Conservation (phyloP, 2,888 invertebrate species). For the Caenorhabditis becei region DNA sequence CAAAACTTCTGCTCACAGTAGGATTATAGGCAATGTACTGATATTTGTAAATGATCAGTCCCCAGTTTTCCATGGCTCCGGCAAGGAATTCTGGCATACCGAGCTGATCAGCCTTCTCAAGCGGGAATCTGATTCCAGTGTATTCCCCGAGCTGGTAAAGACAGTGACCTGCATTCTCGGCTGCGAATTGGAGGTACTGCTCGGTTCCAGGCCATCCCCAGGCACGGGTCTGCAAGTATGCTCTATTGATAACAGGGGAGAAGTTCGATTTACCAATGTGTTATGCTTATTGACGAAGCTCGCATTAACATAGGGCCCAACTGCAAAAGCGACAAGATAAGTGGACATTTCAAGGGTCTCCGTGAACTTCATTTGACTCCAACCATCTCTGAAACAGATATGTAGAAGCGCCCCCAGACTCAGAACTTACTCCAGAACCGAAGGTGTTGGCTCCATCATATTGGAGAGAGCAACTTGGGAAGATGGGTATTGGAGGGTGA, state of each 20-base stretch:
- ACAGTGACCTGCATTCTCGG: slow-evolving; percentile 71
- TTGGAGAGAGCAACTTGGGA: slow-evolving; percentile 62
- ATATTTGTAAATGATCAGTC: slow-evolving; percentile 71
- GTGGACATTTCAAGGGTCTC: no score
- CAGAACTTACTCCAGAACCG: no score
- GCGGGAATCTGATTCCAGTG: slow-evolving; percentile 89
- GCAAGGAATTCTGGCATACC: slow-evolving; percentile 67
- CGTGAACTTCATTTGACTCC: no score
- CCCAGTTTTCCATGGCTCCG: slow-evolving; percentile 73
- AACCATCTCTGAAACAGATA: no score
- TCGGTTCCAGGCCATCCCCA: slow-evolving; percentile 87
- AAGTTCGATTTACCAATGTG: slow-evolving; percentile 47
- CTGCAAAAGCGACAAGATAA: no score
- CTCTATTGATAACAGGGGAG: neutral
- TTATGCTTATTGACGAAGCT: slow-evolving; percentile 48
- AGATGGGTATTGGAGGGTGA: slow-evolving; percentile 62
- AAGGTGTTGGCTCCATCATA: slow-evolving; percentile 45
- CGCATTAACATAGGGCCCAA: no score
- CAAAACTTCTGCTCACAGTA: slow-evolving; percentile 28
- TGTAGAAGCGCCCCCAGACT: no score
- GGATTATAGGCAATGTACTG: slow-evolving; percentile 66
- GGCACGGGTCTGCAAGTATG: slow-evolving; percentile 83
- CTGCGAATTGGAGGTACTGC: slow-evolving; percentile 82
- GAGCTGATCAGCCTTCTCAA: slow-evolving; percentile 86
- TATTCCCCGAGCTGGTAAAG: slow-evolving; percentile 88